These are phyloP conservation scores for Cercopithecus neglectus DNA, from an alignment of 2,797 vertebrate species.

Conservation along the genomic window DNA sequence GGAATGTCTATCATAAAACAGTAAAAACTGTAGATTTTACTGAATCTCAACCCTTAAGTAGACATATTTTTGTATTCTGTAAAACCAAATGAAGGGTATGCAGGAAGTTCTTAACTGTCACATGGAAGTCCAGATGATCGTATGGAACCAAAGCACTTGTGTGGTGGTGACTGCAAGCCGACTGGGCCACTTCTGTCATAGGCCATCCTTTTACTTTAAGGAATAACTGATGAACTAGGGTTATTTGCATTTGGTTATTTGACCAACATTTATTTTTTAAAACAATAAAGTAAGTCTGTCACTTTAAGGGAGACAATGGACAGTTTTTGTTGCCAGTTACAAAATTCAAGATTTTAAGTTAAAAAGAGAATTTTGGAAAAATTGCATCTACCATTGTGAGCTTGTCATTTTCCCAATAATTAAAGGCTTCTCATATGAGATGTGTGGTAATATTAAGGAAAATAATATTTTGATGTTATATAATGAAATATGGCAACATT, in stretches of 20 bases:
- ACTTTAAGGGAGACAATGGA: neutral
- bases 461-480: neutral
- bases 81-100: neutral
- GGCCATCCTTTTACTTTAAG: neutral
- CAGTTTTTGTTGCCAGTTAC: neutral
- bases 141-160: no score
- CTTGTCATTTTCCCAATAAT: neutral
- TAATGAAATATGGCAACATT: neutral
- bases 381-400: neutral
- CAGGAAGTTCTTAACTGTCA: neutral
- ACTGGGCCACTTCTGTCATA: neutral
- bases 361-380: slow-evolving; percentile 1
- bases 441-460: neutral
- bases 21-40: neutral
- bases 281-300: neutral
- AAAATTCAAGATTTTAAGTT: neutral
- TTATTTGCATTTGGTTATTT: neutral
- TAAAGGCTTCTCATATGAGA: neutral
- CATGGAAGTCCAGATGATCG: neutral
- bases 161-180: no score
- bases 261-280: neutral
- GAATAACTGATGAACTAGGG: neutral
- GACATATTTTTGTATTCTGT: neutral
- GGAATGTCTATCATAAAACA: neutral
- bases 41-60: neutral